phyloP scores from a whole-genome alignment of 2,797 vertebrate genomes.

The Acipenser oxyrinchus region DNA sequence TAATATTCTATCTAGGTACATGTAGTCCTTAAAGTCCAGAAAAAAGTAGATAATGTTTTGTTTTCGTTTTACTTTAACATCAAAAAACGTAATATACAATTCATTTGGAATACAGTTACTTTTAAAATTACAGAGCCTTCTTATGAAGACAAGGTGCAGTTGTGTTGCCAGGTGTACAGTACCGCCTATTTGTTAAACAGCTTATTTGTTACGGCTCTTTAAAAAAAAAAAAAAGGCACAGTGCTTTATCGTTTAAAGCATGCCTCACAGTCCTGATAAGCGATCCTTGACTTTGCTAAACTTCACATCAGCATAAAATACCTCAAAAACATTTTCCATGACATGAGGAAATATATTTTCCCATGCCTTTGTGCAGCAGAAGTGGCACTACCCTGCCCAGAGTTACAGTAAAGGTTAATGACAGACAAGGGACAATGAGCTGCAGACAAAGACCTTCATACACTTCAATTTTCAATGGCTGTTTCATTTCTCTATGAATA shows the following conservation, averaged over 20 bases:
- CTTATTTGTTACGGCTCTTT: too few species aligned
- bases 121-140: too few species aligned
- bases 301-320: slow-evolving; percentile 66
- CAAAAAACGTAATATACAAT: too few species aligned
- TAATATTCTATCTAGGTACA: too few species aligned
- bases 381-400: slow-evolving; percentile 53
- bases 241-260: background rate
- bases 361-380: slow-evolving; percentile 66
- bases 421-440: slow-evolving; percentile 76
- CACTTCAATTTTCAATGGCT: slow-evolving; percentile 75
- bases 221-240: too few species aligned
- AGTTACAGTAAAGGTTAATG: slow-evolving; percentile 86
- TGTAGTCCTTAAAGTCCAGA: too few species aligned
- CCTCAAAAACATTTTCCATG: slow-evolving; percentile 43
- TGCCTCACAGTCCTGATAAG: slow-evolving; percentile 33
- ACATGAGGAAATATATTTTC: slow-evolving; percentile 68
- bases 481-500: slow-evolving; percentile 86
- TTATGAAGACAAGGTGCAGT: too few species aligned
- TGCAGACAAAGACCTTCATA: slow-evolving; percentile 82
- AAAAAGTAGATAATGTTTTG: too few species aligned
- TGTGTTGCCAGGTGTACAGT: too few species aligned
- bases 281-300: slow-evolving; percentile 38
- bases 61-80: too few species aligned
- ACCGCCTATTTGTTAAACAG: too few species aligned
- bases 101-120: too few species aligned